phyloP scores from a whole-genome alignment of 2,113 vertebrate species.

The Ictidomys tridecemlineatus region DNA sequence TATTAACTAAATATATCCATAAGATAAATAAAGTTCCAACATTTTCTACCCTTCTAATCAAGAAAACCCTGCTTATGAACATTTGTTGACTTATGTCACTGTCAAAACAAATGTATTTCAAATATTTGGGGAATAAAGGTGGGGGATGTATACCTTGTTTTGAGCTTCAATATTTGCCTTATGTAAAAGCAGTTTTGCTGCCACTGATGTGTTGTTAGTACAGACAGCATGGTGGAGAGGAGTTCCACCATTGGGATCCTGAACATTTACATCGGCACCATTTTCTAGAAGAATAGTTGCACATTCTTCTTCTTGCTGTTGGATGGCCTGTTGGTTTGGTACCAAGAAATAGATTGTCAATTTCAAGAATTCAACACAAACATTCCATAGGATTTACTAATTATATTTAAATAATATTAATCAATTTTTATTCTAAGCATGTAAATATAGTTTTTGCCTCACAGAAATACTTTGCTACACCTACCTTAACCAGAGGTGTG shows the following conservation, averaged over 20 bases:
- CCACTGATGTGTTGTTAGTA: too few relatives aligned
- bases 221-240: too few relatives aligned
- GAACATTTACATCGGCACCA: conserved; percentile 92
- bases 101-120: neutral
- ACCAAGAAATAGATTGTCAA: neutral
- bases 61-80: neutral
- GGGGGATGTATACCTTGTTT: conserved; percentile 90
- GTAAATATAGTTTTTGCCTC: neutral
- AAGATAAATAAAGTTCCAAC: neutral
- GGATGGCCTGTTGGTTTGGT: conserved; percentile 89
- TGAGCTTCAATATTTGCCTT: conserved; percentile 88
- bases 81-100: neutral
- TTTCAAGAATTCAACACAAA: neutral
- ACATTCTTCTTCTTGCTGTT: conserved; percentile 93
- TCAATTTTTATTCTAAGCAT: neutral
- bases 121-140: neutral
- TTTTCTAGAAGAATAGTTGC: conserved; percentile 89
- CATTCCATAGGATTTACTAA: neutral
- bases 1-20: neutral
- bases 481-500: conserved; percentile 96
- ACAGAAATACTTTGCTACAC: neutral
- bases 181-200: neutral
- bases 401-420: neutral
- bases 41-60: neutral
- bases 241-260: conserved; percentile 91